These are phyloP conservation scores for Grus americana DNA, from an alignment of 2,113 vertebrate species.

Conservation along the genomic window DNA sequence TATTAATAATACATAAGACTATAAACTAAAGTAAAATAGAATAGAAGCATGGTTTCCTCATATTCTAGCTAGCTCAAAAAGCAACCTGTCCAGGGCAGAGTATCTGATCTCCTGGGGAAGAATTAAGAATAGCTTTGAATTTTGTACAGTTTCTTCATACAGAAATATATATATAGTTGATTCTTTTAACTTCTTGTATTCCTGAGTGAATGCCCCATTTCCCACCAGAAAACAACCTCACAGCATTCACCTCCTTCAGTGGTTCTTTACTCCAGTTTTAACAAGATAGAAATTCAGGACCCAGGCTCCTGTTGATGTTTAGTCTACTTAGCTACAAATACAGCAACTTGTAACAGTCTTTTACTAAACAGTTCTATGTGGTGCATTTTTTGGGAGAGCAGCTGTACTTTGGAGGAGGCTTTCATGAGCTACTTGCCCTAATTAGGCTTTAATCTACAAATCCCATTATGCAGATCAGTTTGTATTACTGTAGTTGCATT, in stretches of 20 bases:
- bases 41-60: neutral
- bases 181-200: constrained; percentile 8
- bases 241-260: neutral
- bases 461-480: constrained; percentile 7
- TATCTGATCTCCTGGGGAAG: neutral
- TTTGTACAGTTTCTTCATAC: neutral
- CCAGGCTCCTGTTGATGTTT: neutral
- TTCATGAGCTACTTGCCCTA: neutral
- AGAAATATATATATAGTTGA: neutral
- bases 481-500: neutral
- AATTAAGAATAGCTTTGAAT: neutral
- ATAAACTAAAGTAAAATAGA: neutral
- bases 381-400: neutral
- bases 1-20: neutral
- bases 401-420: neutral
- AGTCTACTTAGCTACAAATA: neutral
- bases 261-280: neutral
- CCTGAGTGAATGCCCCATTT: neutral
- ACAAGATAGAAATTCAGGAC: neutral
- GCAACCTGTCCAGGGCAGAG: neutral
- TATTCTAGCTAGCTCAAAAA: neutral
- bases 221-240: neutral
- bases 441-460: constrained; percentile 48
- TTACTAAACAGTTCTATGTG: neutral
- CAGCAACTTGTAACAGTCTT: neutral